phyloP scores from a whole-genome alignment of 2,797 vertebrate species.

The Balearica regulorum region DNA sequence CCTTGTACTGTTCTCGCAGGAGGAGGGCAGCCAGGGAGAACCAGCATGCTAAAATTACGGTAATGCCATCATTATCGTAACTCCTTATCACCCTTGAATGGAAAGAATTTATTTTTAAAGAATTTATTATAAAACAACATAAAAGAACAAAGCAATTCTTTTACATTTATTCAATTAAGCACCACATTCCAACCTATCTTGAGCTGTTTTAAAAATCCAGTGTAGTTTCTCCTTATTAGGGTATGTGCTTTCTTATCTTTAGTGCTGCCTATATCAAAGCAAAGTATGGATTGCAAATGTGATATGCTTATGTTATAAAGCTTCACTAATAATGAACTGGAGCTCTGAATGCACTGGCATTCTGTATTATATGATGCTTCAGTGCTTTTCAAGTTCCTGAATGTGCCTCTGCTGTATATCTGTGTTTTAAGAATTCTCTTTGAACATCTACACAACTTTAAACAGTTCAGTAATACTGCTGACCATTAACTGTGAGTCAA shows the following conservation, averaged over 20 bases:
- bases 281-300: neutral
- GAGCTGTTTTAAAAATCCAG: conserved; percentile 13
- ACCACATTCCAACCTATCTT: conserved; percentile 44
- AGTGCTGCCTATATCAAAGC: neutral
- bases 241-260: conserved; percentile 29
- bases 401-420: neutral
- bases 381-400: neutral
- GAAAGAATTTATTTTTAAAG: conserved; percentile 37
- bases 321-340: neutral
- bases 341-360: neutral
- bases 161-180: conserved; percentile 49
- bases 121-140: conserved; percentile 15
- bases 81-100: conserved; percentile 7
- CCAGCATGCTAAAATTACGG: neutral
- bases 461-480: neutral
- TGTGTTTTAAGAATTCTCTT: neutral
- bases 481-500: neutral
- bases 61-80: neutral
- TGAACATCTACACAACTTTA: neutral
- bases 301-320: neutral
- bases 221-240: conserved; percentile 63
- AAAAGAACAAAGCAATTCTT: conserved; percentile 45
- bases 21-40: neutral
- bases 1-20: neutral
- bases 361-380: neutral